These are phyloP conservation scores for Thamnophis sirtalis DNA, from an alignment of 2,113 vertebrate species.

Conservation along the genomic window DNA sequence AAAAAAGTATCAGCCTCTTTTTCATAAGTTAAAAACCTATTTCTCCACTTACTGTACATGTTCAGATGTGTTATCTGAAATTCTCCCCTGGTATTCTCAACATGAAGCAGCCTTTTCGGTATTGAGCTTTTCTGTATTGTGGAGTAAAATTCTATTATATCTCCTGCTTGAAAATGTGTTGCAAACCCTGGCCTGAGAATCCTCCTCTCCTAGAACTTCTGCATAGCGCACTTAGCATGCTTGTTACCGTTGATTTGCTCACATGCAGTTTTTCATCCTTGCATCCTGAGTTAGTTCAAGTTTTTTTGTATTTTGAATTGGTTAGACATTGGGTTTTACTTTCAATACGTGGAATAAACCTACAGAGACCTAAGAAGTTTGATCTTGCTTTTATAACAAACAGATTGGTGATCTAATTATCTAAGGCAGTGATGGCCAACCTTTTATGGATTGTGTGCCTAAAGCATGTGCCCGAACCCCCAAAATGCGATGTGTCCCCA, in stretches of 20 bases:
- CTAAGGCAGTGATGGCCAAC: not conserved
- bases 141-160: slow-evolving; percentile 18
- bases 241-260: not conserved
- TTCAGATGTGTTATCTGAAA: slow-evolving; percentile 57
- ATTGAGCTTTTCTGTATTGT: not conserved
- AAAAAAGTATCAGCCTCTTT: slow-evolving; percentile 68
- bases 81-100: slow-evolving; percentile 29
- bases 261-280: too few relatives aligned
- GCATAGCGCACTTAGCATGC: not conserved
- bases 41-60: slow-evolving; percentile 44
- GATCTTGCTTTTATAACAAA: not conserved
- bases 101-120: slow-evolving; percentile 37
- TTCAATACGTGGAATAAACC: not conserved
- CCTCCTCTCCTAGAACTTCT: not conserved
- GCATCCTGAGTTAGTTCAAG: not conserved
- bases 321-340: not conserved
- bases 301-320: not conserved
- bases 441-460: too few relatives aligned
- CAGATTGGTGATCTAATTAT: not conserved
- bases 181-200: slow-evolving; percentile 21
- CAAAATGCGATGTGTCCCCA: too few relatives aligned
- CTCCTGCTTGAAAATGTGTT: not conserved
- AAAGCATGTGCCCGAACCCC: too few relatives aligned
- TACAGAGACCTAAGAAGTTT: not conserved
- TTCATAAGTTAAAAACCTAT: slow-evolving; percentile 56